These are phyloP conservation scores for Hirtodrosophila duncani DNA, from an alignment of 2,888 invertebrate species.

Conservation along the genomic window DNA sequence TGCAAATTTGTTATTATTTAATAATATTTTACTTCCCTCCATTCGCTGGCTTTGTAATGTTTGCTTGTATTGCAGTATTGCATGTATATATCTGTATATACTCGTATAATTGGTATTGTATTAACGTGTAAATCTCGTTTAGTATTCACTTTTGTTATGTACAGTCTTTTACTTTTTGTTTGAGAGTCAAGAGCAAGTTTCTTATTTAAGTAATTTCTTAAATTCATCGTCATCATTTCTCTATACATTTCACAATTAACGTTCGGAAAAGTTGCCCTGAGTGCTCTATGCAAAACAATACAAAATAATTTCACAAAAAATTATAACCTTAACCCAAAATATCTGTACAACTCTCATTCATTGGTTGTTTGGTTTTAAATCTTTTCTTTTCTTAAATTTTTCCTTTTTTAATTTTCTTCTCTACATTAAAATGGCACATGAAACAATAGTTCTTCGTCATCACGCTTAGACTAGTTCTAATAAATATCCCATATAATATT, in stretches of 20 bases:
- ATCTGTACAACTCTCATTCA: slow-evolving; percentile 2
- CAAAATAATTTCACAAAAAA: slow-evolving; percentile 10
- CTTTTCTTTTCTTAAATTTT: slow-evolving; percentile 13
- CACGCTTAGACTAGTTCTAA: slow-evolving; percentile 40
- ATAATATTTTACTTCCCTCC: background rate
- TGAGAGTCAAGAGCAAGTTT: slow-evolving; percentile 70
- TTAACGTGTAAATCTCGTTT: slow-evolving; percentile 62
- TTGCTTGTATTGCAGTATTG: slow-evolving; percentile 26
- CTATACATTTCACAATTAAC: slow-evolving; percentile 31
- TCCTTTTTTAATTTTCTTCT: slow-evolving; percentile 21
- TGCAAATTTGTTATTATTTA: slow-evolving; percentile 4
- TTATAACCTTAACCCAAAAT: slow-evolving; percentile 15
- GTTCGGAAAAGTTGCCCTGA: slow-evolving; percentile 66
- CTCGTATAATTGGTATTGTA: slow-evolving; percentile 39
- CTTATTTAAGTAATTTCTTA: slow-evolving; percentile 47
- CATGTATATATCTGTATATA: slow-evolving; percentile 42
- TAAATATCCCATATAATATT: slow-evolving; percentile 27
- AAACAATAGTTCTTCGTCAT: slow-evolving; percentile 59
- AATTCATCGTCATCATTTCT: slow-evolving; percentile 26
- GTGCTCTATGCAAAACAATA: slow-evolving; percentile 64
- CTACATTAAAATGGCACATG: slow-evolving; percentile 72
- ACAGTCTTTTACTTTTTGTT: slow-evolving; percentile 72
- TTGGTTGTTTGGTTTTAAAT: slow-evolving; percentile 21
- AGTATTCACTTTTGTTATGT: slow-evolving; percentile 55
- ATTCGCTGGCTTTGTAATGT: no score